Evolutionary conservation across 2,113 vertebrate genomes (phyloP).

Genomic region (Vimba vimba): DNA sequence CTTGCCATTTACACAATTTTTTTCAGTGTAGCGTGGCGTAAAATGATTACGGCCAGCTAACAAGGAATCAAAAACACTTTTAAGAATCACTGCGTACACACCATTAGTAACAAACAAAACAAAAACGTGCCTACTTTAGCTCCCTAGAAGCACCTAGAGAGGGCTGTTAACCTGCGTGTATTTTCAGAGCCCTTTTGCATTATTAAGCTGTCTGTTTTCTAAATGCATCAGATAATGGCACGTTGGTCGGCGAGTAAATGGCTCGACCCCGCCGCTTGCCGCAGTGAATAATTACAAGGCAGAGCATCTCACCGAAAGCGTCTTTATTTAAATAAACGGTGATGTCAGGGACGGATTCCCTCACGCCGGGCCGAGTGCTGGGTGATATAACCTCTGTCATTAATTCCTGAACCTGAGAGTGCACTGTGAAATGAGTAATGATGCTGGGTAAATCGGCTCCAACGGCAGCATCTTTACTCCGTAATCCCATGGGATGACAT

Average conservation of each 20-base stretch:
- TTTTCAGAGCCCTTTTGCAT: slow-evolving; percentile 1
- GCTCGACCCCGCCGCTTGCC: not conserved
- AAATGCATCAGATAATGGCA: slow-evolving; percentile 31
- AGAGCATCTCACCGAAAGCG: not conserved
- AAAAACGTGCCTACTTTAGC: not conserved
- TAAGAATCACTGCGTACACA: not conserved
- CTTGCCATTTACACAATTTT: too few species aligned
- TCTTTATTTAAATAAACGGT: not conserved
- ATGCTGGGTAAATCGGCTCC: not conserved
- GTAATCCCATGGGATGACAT: not conserved
- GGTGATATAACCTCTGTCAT: slow-evolving; percentile 38
- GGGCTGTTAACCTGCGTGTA: not conserved
- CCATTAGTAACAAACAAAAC: not conserved
- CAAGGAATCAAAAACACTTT: not conserved
- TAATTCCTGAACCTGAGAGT: slow-evolving; percentile 28
- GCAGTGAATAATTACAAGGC: slow-evolving; percentile 24
- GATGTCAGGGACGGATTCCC: not conserved
- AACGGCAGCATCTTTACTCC: not conserved
- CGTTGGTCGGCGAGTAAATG: not conserved
- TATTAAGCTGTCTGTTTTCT: slow-evolving; percentile 4
- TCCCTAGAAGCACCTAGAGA: not conserved
- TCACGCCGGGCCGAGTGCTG: not conserved
- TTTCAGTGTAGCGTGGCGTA: too few species aligned
- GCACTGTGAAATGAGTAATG: slow-evolving; percentile 13
- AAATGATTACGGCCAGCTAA: not conserved